Evolutionary conservation across 2,888 invertebrate species (phyloP), one percentile per base, ranked within the genome.

Genomic region (Anaspis maculata): DNA sequence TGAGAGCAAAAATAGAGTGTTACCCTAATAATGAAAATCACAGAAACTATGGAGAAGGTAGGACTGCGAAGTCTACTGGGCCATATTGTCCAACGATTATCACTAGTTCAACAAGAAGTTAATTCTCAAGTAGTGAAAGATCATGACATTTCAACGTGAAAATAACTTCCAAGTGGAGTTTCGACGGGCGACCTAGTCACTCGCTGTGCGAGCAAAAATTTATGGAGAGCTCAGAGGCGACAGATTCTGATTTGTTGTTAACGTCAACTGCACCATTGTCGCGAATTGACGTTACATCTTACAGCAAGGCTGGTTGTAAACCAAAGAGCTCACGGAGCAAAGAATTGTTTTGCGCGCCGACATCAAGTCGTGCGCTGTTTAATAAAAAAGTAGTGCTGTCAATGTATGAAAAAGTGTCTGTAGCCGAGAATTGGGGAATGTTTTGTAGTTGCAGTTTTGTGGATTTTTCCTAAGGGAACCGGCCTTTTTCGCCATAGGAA

Each of bases 231-330:
- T n/a, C n/a, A n/a, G 28, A 13, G 9, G 9, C 9, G 27, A 38
- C 34, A 11, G 51, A 52, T 31, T 34, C 44, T 12, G 42, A 48
- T 35, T 48, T 61, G 14, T 62, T 60, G 42, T 51, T 45, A 37
- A 52, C 43, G 27, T 53, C 30, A 3, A 35, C 51, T 31, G 48
- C 48, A 13, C 41, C 45, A 34, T 13, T n/a, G n/a, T n/a, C n/a
- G n/a, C n/a, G n/a, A n/a, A n/a, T n/a, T n/a, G n/a, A n/a, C n/a
- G n/a, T n/a, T n/a, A n/a, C n/a, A n/a, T n/a, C n/a, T n/a, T n/a
- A n/a, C n/a, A n/a, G n/a, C n/a, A n/a, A n/a, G n/a, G n/a, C n/a
- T n/a, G n/a, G n/a, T n/a, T n/a, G n/a, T n/a, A n/a, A n/a, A n/a
- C n/a, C n/a, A n/a, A n/a, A n/a, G n/a, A n/a, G n/a, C n/a, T n/a